Conservation (phyloP, 92 coral and sea anemone species). For the Porites evermanni region DNA sequence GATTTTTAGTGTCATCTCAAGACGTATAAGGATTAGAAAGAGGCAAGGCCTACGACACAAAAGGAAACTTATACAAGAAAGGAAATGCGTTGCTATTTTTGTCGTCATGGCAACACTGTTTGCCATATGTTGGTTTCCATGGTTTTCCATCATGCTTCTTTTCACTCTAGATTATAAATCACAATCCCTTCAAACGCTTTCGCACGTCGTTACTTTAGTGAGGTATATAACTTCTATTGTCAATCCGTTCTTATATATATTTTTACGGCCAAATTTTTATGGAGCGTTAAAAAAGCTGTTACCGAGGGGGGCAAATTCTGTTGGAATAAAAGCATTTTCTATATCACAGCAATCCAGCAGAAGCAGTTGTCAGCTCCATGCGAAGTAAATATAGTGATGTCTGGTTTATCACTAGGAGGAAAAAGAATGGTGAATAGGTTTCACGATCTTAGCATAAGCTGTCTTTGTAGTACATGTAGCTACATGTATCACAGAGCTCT, state of each 20-base stretch:
- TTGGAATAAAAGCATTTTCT: background rate
- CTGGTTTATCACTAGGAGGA: no score
- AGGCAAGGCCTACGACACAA: background rate
- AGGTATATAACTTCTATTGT: constrained; percentile 55
- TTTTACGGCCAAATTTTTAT: constrained; percentile 48
- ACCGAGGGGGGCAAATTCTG: background rate
- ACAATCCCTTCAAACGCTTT: background rate
- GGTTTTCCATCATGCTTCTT: constrained; percentile 32
- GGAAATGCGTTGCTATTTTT: constrained; percentile 53
- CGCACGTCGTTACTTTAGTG: constrained; percentile 31
- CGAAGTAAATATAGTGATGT: no score
- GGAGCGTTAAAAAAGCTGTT: constrained; percentile 24
- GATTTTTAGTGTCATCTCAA: constrained; percentile 39
- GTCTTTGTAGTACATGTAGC: no score
- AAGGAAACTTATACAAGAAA: constrained; percentile 26
- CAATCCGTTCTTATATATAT: constrained; percentile 55
- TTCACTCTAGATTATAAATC: background rate
- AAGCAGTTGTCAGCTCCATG: background rate
- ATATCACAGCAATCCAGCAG: background rate
- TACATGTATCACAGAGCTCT: no score
- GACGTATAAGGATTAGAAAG: constrained; percentile 14
- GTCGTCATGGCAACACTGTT: constrained; percentile 57
- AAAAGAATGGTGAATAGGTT: no score
- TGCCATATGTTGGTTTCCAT: constrained; percentile 62
- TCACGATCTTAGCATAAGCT: no score